These are phyloP conservation scores for Acronicta psi DNA, from an alignment of 2,888 invertebrate species.

Conservation along the genomic window DNA sequence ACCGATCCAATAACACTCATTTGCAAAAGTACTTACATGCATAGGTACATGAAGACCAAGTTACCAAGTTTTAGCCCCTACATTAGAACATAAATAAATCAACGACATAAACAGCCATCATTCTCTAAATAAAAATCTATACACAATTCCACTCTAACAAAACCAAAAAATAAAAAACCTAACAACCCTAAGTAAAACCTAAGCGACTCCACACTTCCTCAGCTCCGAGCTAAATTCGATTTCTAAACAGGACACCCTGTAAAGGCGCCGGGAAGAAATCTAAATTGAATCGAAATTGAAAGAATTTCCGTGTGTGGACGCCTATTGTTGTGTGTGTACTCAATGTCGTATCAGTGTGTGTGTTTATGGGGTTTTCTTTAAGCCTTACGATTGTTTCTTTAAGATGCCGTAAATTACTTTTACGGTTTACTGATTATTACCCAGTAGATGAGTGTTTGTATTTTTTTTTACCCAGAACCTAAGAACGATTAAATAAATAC, in stretches of 20 bases:
- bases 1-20: too few relatives aligned
- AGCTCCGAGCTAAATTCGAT: conserved; percentile 30
- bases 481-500: too few relatives aligned
- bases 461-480: too few relatives aligned
- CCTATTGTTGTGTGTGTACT: conserved; percentile 42
- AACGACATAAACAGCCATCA: background rate
- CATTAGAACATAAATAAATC: background rate
- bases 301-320: conserved; percentile 63
- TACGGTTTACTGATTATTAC: conserved; percentile 14
- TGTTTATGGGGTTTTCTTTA: conserved; percentile 38
- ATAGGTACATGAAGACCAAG: too few relatives aligned
- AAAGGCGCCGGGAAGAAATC: conserved; percentile 62
- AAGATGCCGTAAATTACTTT: conserved; percentile 31
- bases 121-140: background rate
- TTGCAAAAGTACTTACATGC: too few relatives aligned
- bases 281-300: conserved; percentile 77
- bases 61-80: too few relatives aligned
- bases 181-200: conserved; percentile 10
- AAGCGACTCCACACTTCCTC: conserved; percentile 13
- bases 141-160: background rate
- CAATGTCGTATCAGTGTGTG: conserved; percentile 3
- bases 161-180: background rate
- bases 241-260: conserved; percentile 61
- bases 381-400: conserved; percentile 46
- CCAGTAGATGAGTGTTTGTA: background rate